These are phyloP conservation scores for Ochropacha duplaris DNA, from an alignment of 2,888 invertebrate genomes.

Conservation along the genomic window DNA sequence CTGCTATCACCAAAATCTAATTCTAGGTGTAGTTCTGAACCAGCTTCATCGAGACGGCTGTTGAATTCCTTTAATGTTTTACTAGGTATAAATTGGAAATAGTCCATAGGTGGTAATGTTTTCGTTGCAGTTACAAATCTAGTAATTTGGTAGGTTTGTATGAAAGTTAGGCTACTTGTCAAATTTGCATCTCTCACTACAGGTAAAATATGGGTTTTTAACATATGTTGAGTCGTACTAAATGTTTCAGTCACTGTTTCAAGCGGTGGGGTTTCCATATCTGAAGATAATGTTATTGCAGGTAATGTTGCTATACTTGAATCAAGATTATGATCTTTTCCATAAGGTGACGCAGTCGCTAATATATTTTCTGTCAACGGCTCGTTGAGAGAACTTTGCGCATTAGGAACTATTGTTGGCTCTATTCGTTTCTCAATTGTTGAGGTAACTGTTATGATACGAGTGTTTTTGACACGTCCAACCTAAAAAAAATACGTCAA, in stretches of 20 bases:
- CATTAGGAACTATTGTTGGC: slow-evolving; percentile 77
- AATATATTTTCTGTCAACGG: slow-evolving; percentile 94
- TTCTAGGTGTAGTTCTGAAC: slow-evolving; percentile 92
- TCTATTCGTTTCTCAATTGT: slow-evolving; percentile 91
- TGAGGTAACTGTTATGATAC: slow-evolving; percentile 93
- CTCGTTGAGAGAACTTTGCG: slow-evolving; percentile 86
- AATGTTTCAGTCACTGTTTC: slow-evolving; percentile 96
- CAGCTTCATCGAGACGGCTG: slow-evolving; percentile 93
- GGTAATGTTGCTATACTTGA: slow-evolving; percentile 93
- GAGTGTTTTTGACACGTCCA: slow-evolving; percentile 92
- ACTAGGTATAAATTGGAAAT: slow-evolving; percentile 93
- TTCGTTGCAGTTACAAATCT: slow-evolving; percentile 95
- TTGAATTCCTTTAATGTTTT: slow-evolving; percentile 95
- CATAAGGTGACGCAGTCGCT: slow-evolving; percentile 89
- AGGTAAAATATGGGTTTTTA: slow-evolving; percentile 94
- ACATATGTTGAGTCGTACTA: slow-evolving; percentile 93
- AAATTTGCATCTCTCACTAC: slow-evolving; percentile 89
- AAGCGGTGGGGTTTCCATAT: slow-evolving; percentile 92
- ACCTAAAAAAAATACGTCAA: slow-evolving; percentile 87
- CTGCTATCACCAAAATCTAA: slow-evolving; percentile 93
- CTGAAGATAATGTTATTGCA: slow-evolving; percentile 88
- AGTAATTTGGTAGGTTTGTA: slow-evolving; percentile 94
- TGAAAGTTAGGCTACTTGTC: slow-evolving; percentile 90
- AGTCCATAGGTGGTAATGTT: slow-evolving; percentile 93
- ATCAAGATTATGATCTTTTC: slow-evolving; percentile 87